Evolutionary conservation across 2,113 vertebrate species (phyloP), one percentile per base, ranked within the genome.

Genomic region (Tachysurus fulvidraco): DNA sequence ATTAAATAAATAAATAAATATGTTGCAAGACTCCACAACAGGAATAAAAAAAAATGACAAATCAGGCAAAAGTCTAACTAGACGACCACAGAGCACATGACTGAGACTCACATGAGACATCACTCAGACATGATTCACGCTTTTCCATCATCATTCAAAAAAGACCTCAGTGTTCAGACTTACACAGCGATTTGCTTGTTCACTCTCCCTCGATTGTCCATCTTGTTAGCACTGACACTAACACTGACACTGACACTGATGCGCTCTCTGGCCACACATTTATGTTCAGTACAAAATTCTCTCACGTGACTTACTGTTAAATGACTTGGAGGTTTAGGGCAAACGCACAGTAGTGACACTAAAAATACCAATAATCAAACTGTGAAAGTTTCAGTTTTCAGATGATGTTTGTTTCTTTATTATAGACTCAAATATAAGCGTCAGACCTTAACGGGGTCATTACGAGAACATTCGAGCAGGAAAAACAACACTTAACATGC

Each of bases 131-230:
- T 78, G 54, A 59, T 10, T 80, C 76, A 79, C 17, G 1, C 11
- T 57, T 59, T 79, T 80, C 30, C 78, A 80, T 13, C 55, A 23
- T 13, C 8, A 23, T 54, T 59, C 1, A 57, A 9, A 36, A 78
- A 41, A 80, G 28, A 59, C 6, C 11, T 80, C 78, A 41, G 78
- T 59, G 55, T 80, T 80, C 78, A 59, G 78, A 80, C 78, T 59
- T 59, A 59, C 54, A 57, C 30, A n/a, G n/a, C 54, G 7, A 12
- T 5, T 1, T 79, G 77, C 52, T 79, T 79, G 16, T 36, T 57
- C 54, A 41, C 7, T 59, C 54, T 9, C 19, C 19, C 28, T 2
- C 78, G 28, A 59, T 9, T 54, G 11, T 8, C 52, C 52, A 80
- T 57, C 54, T 59, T 21, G 55, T 30, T 17, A 6, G 17, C 52